phyloP scores from a whole-genome alignment of 2,888 invertebrate genomes.

The Nymphalis urticae region DNA sequence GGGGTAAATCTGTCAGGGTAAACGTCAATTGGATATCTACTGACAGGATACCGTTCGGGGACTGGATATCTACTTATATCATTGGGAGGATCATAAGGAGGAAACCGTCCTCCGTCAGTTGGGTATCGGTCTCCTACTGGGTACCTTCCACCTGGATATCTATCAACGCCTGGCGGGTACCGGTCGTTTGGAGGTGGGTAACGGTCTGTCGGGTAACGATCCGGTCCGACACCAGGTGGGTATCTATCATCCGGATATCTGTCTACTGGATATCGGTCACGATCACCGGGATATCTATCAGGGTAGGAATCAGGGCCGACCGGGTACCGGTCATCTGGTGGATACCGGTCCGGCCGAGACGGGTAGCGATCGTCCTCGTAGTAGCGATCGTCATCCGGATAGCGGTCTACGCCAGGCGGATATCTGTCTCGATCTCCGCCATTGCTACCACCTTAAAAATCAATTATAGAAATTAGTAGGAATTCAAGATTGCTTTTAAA shows the following conservation, averaged over 20 bases:
- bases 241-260: conserved; percentile 76
- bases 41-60: conserved; percentile 67
- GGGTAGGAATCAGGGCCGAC: conserved; percentile 68
- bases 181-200: conserved; percentile 75
- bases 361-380: conserved; percentile 75
- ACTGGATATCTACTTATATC: conserved; percentile 66
- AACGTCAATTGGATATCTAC: conserved; percentile 65
- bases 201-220: conserved; percentile 71
- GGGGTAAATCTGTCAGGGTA: conserved; percentile 64
- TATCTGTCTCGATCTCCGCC: conserved; percentile 66
- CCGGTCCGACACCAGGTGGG: conserved; percentile 66
- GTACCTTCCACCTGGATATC: conserved; percentile 76
- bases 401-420: conserved; percentile 73
- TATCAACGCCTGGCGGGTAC: conserved; percentile 71
- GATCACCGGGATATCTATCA: conserved; percentile 59
- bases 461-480: conserved; percentile 19
- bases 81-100: conserved; percentile 53
- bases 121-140: conserved; percentile 69
- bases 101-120: conserved; percentile 63
- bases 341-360: conserved; percentile 76
- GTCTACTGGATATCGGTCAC: conserved; percentile 58
- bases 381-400: conserved; percentile 78
- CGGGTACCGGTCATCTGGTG: conserved; percentile 69
- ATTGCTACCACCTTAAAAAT: conserved; percentile 67
- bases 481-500: neutral